Conservation (phyloP, 2,113 vertebrate species). For the Marcusenius ussheri region DNA sequence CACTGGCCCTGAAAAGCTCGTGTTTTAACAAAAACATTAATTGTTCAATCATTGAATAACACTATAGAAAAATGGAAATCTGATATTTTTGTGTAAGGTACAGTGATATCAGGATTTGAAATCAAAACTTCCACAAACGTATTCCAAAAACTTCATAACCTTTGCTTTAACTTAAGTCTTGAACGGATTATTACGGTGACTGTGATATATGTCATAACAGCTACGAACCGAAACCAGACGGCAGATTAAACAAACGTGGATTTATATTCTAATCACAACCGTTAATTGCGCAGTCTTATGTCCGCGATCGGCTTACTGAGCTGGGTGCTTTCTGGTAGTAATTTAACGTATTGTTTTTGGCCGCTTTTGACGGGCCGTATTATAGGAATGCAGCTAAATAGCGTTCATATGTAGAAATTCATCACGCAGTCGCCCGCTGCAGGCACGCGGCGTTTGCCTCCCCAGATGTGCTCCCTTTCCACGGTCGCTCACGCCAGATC, state of each 20-base stretch:
- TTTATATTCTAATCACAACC: neutral
- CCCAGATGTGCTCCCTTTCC: neutral
- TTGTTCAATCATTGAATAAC: neutral
- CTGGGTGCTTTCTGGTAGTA: conserved; percentile 7
- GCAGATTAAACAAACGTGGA: neutral
- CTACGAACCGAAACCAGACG: neutral
- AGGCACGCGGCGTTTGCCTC: neutral
- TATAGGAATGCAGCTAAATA: neutral
- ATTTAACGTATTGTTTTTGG: conserved; percentile 10
- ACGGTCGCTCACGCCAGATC: neutral
- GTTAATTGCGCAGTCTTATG: neutral
- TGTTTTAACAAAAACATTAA: neutral
- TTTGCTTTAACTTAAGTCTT: neutral
- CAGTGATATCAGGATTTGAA: neutral
- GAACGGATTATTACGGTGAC: neutral
- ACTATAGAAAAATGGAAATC: neutral
- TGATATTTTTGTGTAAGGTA: neutral
- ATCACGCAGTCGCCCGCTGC: neutral
- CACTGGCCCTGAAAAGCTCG: neutral
- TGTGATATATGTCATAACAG: neutral
- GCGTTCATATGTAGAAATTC: conserved; percentile 21
- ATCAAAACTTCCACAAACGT: neutral
- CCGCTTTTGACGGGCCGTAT: neutral
- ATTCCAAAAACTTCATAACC: neutral
- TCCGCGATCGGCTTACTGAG: neutral